Evolutionary conservation across 2,797 vertebrate species (phyloP).

Genomic region (Acanthurus tractus): DNA sequence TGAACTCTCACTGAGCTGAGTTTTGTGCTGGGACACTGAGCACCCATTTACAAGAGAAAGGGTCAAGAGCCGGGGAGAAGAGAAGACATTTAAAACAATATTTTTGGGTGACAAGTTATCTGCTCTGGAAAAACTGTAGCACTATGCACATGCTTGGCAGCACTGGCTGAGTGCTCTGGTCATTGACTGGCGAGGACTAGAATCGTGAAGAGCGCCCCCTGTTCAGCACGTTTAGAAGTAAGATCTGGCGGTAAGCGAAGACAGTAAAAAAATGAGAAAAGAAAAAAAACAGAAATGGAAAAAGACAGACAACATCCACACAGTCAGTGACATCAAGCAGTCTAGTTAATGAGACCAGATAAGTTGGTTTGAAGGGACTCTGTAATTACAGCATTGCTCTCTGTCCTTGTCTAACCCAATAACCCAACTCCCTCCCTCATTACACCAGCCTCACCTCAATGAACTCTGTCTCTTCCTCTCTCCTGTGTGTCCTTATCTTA

Average conservation of each 20-base stretch:
- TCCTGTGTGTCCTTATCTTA: slow-evolving; percentile 2
- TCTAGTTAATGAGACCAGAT: slow-evolving; percentile 53
- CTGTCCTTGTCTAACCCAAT: slow-evolving; percentile 43
- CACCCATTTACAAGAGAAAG: not conserved
- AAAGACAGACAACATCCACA: not conserved
- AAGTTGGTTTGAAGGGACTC: slow-evolving; percentile 35
- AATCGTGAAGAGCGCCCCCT: not conserved
- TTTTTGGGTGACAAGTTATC: not conserved
- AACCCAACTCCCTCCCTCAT: slow-evolving; percentile 25
- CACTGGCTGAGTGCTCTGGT: not conserved
- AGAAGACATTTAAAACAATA: not conserved
- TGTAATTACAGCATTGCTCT: slow-evolving; percentile 68
- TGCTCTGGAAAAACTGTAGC: not conserved
- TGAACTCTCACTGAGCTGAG: slow-evolving; percentile 16
- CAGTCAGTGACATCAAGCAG: slow-evolving; percentile 11
- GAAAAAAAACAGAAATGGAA: not conserved
- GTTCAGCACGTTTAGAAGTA: not conserved
- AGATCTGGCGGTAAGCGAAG: slow-evolving; percentile 1
- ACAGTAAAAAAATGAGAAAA: not conserved
- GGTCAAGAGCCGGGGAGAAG: slow-evolving; percentile 11
- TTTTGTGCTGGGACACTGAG: slow-evolving; percentile 8
- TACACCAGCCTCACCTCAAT: slow-evolving; percentile 29
- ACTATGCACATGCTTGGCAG: not conserved
- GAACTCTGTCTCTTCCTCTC: not conserved
- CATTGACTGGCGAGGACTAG: not conserved